Base-by-base conservation (phyloP, 2,797 vertebrate genomes). In the Aplochiton taeniatus region DNA sequence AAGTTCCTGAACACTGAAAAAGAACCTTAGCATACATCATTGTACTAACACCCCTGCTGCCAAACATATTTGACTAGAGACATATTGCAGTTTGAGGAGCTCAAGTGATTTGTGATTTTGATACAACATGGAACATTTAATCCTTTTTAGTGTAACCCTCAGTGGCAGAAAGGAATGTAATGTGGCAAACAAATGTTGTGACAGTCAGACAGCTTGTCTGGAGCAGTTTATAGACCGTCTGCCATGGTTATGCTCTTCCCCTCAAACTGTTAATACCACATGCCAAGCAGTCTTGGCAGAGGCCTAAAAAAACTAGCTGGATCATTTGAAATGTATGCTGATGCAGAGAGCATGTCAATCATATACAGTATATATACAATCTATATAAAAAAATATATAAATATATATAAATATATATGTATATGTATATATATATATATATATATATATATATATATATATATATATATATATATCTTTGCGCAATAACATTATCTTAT, bases 161-260 rank as follows among this genome's bases (percentile, higher is more conserved):
- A 68, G 81, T 79, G 76, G 83, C 80, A 86, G 84, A 77, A 81
- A 90, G 86, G 86, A 90, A 92, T 91, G 88, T 86, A 88, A 89
- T 91, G 88, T 93, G 90, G 90, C 86, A 91, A 92, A 91, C 90
- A 92, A 91, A 90, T 91, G 88, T 90, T 90, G 89, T 90, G 89
- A 92, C 89, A 67, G 69, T 77, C 60, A 90, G 88, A 90, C 86
- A 89, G 85, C 83, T 88, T 89, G 90, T 90, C 87, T 90, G 87
- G 69, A 84, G 82, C 79, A 67, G 83, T 91, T 90, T 88, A 87
- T 83, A 76, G 80, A 66, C 83, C 70, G 82, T 89, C 86, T 91
- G 84, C 72, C 82, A 82, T 59, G 73, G 72, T 73, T 77, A 78
- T 66, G 76, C 66, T 79, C 78, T 77, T 70, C 74, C 74, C 63